Evolutionary conservation across 2,113 vertebrate species (phyloP).

Genomic region (Tichodroma muraria): DNA sequence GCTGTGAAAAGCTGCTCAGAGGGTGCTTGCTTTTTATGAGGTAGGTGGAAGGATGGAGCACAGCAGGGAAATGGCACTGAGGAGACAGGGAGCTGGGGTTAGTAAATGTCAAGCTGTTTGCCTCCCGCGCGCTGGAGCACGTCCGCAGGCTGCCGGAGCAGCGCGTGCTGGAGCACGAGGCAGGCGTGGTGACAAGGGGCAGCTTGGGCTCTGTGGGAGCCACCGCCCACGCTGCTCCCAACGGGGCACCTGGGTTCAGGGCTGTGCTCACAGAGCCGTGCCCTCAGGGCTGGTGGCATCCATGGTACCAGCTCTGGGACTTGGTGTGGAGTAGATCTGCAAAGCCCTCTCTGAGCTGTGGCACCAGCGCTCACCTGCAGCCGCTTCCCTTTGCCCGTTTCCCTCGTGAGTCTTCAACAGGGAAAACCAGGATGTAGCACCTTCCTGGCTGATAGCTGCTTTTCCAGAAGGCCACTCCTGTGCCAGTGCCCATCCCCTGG

Average conservation of each 20-base stretch:
- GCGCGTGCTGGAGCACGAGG: fast-evolving
- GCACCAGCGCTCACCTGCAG: background rate
- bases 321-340: background rate
- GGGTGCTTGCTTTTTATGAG: background rate
- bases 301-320: fast-evolving
- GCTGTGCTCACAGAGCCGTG: background rate
- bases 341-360: background rate
- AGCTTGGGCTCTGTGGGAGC: background rate
- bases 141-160: background rate
- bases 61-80: background rate
- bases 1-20: background rate
- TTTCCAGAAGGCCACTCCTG: background rate
- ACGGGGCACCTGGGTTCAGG: background rate
- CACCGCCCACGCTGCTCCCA: fast-evolving
- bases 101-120: conserved; percentile 13
- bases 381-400: background rate
- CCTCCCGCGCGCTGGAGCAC: background rate
- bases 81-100: background rate
- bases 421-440: background rate
- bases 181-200: background rate
- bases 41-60: background rate
- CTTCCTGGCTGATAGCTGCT: background rate
- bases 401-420: background rate
- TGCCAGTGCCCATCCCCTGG: background rate
- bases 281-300: background rate